Base-by-base conservation (phyloP, 2,113 vertebrate species). In the Scalopus aquaticus region DNA sequence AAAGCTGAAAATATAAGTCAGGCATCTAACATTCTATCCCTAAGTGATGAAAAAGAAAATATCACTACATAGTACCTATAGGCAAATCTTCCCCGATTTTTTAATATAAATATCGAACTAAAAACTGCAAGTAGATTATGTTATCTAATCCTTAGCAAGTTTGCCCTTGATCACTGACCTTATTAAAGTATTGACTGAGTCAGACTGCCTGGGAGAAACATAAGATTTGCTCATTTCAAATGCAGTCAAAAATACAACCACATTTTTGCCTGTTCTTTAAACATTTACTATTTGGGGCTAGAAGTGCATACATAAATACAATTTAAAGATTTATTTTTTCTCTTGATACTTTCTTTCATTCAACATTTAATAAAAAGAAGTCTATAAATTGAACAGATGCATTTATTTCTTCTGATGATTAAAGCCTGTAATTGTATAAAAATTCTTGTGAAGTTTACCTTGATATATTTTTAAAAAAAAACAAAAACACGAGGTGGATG, bases 181-280 rank as follows among this genome's bases (percentile, higher is more conserved):
- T 67, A 91, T 44, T 64, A 76, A 89, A 64, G 26, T 65, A 26
- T 94, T 70, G 65, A 56, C 73, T 86, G 19, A 93, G 42, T 62
- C 30, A 16, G 58, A 46, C 28, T 93, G 32, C 62, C 37, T 65
- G 30, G 15, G 19, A 70, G 19, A 92, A 73, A 79, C 51, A 30
- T 9, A 86, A 58, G 6, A 78, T 73, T 95, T 86, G 17, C 24
- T 83, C 11, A 81, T 69, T 94, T 94, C 32, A 94, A 89, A 51
- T 73, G 5, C 3, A 92, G 22, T 79, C 78, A 67, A 64, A 88
- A 91, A 39, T 35, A 19, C 30, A 77, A 44, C 9, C 15, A 49
- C 19, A 39, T 77, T 58, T 95, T 90, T 74, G 62, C 13, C 49
- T 88, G 6, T 80, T 88, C 32, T 12, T 89, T 77, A 85, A 67